Base-by-base conservation (phyloP, 2,113 vertebrate species). In the Fregata magnificens region DNA sequence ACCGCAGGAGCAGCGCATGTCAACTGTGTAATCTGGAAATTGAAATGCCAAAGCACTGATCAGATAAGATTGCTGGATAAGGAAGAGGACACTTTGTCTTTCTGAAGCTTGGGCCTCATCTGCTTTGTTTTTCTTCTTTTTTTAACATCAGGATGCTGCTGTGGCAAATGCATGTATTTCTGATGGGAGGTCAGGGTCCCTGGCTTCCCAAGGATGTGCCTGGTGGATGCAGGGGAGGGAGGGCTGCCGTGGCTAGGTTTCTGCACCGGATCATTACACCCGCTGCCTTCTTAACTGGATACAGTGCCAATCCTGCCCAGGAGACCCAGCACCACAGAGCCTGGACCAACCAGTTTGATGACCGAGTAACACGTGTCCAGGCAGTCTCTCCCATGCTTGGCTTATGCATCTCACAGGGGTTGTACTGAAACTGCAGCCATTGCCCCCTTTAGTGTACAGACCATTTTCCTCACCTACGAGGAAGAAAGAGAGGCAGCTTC, bases 41-140 rank as follows among this genome's bases (percentile, higher is more conserved):
- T 70, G 95, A 90, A 96, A 78, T 73, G 91, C 89, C 0, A 16
- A 34, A 63, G 83, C 22, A 2, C 70, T 94, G 86, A 94, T 94
- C 94, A 91, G 95, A 77, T 94, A 42, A 88, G 95, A 93, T 84
- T 52, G 85, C 62, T 38, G 66, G 70, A 85, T 87, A 91, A 93
- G 40, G 73, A 76, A 20, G 40, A 89, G 73, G 86, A 85, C 29
- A 1, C 49, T 76, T 84, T 82, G 70, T 87, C 62, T 91, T 95
- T 85, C 73, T 86, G 44, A 85, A 62, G 17, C 31, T 52, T 65
- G 49, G 53, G 20, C 38, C 36, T 90, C 3, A 0, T 49, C 81
- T 90, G 26, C 31, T 85, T 76, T 65, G 13, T 6, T 83, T 77
- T 56, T 56, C 22, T 79, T 58, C 11, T 55, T 32, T 16, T 76